Base-by-base conservation (phyloP, 2,797 vertebrate genomes). In the Clarias platycephalus region DNA sequence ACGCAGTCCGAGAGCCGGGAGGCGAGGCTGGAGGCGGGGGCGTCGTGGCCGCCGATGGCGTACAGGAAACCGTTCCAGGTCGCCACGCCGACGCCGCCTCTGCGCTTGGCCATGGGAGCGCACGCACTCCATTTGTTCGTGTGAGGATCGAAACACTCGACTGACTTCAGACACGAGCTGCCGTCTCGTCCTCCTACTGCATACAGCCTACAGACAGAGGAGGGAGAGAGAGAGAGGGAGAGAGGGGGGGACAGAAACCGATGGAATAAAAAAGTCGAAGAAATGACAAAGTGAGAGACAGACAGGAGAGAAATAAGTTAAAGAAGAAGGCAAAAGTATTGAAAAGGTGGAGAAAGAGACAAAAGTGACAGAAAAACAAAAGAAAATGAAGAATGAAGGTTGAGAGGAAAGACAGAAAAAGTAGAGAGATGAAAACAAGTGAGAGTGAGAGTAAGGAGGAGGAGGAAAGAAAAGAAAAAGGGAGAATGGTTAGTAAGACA, bases 71-170 rank as follows among this genome's bases (percentile, higher is more conserved):
- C 96, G 0, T 98, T 98, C 98, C 98, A 99, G 0, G 97, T 98
- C 28, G 98, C 97, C 79, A 99, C 98, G 4, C 98, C 98, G 34
- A 99, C 98, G 0, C 98, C 97, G 0, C 98, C 98, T 87, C 98
- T 95, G 87, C 98, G 95, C 92, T 99, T 99, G 4, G 97, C 97
- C 98, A 99, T 99, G 13, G 97, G 97, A 74, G 97, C 95, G 89
- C 98, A 99, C 57, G 93, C 92, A 7, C 91, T 97, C 98, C 98
- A 99, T 90, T 98, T 99, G 90, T 92, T 99, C 82, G 94, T 99
- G 92, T 99, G 98, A 83, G 98, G 98, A 93, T 99, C 97, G 86
- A 99, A 99, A 93, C 97, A 97, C 92, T 99, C 98, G 80, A 99
- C 97, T 53, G 98, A 99, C 68, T 97, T 97, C 88, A 99, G 96